phyloP scores from a whole-genome alignment of 1,140 invertebrate genomes.

The Drosophila tsacasi region DNA sequence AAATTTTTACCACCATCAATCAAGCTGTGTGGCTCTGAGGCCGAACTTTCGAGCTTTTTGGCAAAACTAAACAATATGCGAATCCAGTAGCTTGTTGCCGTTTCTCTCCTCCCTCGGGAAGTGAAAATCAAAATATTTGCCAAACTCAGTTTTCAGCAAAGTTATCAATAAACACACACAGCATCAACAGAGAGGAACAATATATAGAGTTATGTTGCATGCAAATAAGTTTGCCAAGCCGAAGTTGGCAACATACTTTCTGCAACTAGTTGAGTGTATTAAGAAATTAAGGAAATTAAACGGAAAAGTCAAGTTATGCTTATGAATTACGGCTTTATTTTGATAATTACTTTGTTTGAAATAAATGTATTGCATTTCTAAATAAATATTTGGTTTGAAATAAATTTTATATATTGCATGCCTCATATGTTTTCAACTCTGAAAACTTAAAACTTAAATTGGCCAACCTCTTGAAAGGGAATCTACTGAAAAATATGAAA shows the following conservation, averaged over 20 bases:
- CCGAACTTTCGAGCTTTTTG: slow-evolving; percentile 34
- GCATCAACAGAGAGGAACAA: slow-evolving; percentile 3
- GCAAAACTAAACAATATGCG: slow-evolving; percentile 43
- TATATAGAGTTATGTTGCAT: not conserved
- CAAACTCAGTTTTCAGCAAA: slow-evolving; percentile 45
- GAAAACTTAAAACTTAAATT: slow-evolving; percentile 6
- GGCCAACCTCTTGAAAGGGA: slow-evolving; percentile 7
- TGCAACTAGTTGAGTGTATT: not conserved
- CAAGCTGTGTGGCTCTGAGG: slow-evolving; percentile 28
- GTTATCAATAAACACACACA: slow-evolving; percentile 45
- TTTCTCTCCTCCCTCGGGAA: slow-evolving; percentile 1
- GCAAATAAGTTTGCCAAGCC: not conserved
- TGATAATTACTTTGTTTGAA: not conserved
- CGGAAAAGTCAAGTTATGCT: accelerated
- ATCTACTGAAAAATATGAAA: slow-evolving; percentile 26
- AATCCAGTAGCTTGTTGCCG: slow-evolving; percentile 2
- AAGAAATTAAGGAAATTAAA: not conserved
- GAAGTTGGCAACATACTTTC: slow-evolving; percentile 20
- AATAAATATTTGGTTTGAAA: no score
- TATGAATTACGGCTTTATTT: not conserved
- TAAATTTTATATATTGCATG: no score
- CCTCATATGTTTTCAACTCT: not conserved
- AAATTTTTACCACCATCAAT: slow-evolving; percentile 48
- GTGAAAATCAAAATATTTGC: slow-evolving; percentile 47
- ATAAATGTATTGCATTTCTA: not conserved